Evolutionary conservation across 1,140 invertebrate species (phyloP), one percentile per base, ranked within the genome.

Genomic region (Archegozetes longisetosus): DNA sequence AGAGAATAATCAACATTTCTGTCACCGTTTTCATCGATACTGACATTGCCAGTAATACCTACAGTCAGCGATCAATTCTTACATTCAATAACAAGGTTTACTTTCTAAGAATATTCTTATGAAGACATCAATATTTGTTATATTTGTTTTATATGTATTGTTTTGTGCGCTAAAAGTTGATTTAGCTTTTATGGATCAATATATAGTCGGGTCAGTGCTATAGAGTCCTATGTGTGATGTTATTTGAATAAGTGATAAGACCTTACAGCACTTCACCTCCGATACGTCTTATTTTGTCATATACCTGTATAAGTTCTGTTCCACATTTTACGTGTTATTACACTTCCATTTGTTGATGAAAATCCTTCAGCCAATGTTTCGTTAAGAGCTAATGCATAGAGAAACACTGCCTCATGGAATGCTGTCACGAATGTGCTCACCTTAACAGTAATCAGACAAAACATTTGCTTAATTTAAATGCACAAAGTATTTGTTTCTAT

Each of bases 371-470:
- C 77, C 20, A 92, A 71, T 0, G 88, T 91, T 70, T 92, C 88
- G 69, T 92, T 91, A 49, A 95, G 68, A 0, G 88, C 89, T 77
- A 92, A 84, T 0, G 89, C 89, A 65, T 95, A 78, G 6, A 96
- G 74, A 63, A 89, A 84, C 14, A 96, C 88, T 0, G 90, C 89
- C 68, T 95, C 91, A 68, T 94, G 93, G 69, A 95, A 94, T 0
- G 90, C 90, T 0, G 88, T 88, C 60, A 93, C 86, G 67, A 94
- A 67, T 9, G 64, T 64, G 40, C 63, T 66, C 14, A 67, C 66
- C 66, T 67, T 26, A 12, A n/a, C n/a, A n/a, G n/a, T n/a, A n/a
- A n/a, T n/a, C n/a, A n/a, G n/a, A n/a, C n/a, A n/a, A n/a, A 47
- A 47, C 46, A 47, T 14, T 47, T 47, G 14, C 14, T 47, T 47